Conservation (phyloP, 1,140 invertebrate species). For the Chionoecetes opilio region DNA sequence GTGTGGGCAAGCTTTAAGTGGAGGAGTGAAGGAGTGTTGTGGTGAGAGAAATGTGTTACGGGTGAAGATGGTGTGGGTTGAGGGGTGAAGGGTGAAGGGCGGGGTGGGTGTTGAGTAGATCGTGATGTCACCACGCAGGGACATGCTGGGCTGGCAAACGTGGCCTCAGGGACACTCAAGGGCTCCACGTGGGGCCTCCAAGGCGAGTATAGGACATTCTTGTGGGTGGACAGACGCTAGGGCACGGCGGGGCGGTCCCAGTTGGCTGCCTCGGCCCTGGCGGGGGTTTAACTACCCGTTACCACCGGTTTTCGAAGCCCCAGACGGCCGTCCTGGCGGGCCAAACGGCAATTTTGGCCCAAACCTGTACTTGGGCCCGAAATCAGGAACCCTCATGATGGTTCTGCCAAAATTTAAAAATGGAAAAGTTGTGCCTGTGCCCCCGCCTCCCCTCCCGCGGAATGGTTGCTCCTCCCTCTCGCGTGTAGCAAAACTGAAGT, state of each 20-base stretch:
- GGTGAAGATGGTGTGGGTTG: not conserved
- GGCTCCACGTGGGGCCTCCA: not conserved
- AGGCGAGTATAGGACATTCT: not conserved
- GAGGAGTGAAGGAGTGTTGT: not conserved
- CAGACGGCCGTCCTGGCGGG: slow-evolving; percentile 37
- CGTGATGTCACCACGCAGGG: not conserved
- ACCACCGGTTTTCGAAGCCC: slow-evolving; percentile 64
- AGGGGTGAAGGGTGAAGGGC: not conserved
- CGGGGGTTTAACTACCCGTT: slow-evolving; percentile 49
- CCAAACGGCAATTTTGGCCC: slow-evolving; percentile 36
- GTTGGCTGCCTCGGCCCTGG: not conserved
- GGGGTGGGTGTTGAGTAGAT: not conserved
- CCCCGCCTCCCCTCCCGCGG: slow-evolving; percentile 33
- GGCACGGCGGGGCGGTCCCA: not conserved
- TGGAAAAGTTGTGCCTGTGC: not conserved
- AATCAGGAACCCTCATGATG: slow-evolving; percentile 61
- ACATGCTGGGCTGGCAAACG: too few species aligned
- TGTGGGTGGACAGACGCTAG: not conserved
- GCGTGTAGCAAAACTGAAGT: slow-evolving; percentile 35
- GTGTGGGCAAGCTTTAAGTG: not conserved
- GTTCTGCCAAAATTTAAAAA: slow-evolving; percentile 53
- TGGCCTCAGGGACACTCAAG: not conserved
- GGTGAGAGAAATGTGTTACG: not conserved
- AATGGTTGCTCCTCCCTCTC: not conserved
- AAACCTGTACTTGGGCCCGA: slow-evolving; percentile 54